Evolutionary conservation across 2,113 vertebrate genomes (phyloP).

Genomic region (Rhinoderma darwinii): DNA sequence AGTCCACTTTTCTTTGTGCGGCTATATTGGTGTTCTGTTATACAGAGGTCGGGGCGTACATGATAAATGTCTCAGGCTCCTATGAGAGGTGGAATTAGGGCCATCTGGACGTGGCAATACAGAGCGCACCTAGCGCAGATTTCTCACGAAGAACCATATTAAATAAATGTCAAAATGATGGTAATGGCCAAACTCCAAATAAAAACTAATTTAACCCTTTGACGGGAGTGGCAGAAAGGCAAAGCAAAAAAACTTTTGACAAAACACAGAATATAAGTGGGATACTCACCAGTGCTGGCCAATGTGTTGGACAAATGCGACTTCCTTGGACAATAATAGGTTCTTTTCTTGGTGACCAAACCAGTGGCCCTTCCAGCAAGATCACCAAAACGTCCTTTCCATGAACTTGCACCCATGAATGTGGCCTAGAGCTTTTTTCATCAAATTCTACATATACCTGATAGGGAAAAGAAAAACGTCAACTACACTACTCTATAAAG

Average conservation of each 20-base stretch:
- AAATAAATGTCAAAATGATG: background rate
- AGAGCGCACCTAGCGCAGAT: background rate
- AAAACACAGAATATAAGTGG: background rate
- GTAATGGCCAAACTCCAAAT: background rate
- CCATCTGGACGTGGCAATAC: background rate
- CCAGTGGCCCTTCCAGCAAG: constrained; percentile 88
- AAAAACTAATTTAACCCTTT: background rate
- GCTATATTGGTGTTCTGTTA: no score
- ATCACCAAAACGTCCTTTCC: constrained; percentile 90
- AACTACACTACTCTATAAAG: no score
- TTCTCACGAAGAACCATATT: background rate
- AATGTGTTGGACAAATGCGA: constrained; percentile 75
- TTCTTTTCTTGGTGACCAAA: constrained; percentile 87
- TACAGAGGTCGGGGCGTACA: no score
- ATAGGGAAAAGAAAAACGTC: background rate
- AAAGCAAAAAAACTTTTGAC: background rate
- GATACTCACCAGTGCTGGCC: constrained; percentile 91
- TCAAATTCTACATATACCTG: constrained; percentile 98
- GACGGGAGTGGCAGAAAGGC: background rate
- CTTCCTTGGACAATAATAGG: constrained; percentile 71
- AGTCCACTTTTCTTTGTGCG: no score
- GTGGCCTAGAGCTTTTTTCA: constrained; percentile 83
- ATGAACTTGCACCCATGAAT: constrained; percentile 95
- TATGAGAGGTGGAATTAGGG: no score
- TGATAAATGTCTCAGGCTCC: no score